Percentiles rank a stretch among this genome's conserved stretches.
phyloP scores from a whole-genome alignment of 2,888 invertebrate genomes.

The Lasiommata megera region DNA sequence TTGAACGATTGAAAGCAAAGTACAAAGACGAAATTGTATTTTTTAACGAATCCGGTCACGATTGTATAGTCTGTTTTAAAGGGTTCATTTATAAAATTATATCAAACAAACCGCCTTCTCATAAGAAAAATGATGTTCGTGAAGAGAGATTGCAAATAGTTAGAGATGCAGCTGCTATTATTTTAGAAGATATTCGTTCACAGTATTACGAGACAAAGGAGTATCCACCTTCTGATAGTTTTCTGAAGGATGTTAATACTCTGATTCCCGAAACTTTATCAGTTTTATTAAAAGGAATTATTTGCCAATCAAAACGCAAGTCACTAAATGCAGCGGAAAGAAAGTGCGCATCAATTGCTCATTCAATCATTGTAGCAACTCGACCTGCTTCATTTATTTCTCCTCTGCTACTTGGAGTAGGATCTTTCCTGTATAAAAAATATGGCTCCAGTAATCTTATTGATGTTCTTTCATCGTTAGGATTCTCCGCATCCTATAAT shows the following conservation, averaged over 20 bases:
- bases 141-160: slow-evolving; percentile 46
- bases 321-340: slow-evolving; percentile 39
- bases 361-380: slow-evolving; percentile 43
- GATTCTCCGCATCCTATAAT: slow-evolving; percentile 47
- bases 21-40: no score
- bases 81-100: no score
- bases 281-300: slow-evolving; percentile 44
- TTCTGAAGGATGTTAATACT: slow-evolving; percentile 27
- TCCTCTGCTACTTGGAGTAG: slow-evolving; percentile 40
- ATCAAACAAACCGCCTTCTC: no score
- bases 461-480: slow-evolving; percentile 44
- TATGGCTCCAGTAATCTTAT: slow-evolving; percentile 46
- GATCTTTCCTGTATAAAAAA: slow-evolving; percentile 44
- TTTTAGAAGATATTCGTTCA: slow-evolving; percentile 50
- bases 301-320: slow-evolving; percentile 40
- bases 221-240: slow-evolving; percentile 46
- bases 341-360: slow-evolving; percentile 47
- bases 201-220: slow-evolving; percentile 41
- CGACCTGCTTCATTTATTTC: slow-evolving; percentile 39
- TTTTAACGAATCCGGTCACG: no score
- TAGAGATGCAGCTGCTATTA: slow-evolving; percentile 28
- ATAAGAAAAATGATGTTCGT: no score
- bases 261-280: slow-evolving; percentile 16
- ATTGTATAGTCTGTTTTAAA: no score
- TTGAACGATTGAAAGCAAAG: no score